phyloP scores from a whole-genome alignment of 2,888 invertebrate genomes.

The Torymus tubicola region DNA sequence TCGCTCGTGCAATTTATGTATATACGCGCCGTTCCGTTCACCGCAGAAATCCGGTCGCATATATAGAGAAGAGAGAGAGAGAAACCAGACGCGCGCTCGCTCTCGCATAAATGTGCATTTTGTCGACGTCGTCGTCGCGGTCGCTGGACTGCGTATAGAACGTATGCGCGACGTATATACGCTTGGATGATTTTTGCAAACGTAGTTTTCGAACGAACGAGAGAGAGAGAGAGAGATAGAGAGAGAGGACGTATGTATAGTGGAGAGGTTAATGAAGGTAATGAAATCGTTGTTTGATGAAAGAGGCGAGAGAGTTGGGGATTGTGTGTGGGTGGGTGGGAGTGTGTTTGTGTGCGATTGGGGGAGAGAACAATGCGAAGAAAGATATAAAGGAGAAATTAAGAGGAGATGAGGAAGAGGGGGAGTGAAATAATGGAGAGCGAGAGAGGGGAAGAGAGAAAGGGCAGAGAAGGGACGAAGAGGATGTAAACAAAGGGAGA shows the following conservation, averaged over 20 bases:
- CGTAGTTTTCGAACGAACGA: no score
- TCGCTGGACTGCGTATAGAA: no score
- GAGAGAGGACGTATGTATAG: no score
- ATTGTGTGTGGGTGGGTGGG: no score
- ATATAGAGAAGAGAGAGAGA: not conserved
- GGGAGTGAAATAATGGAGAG: not conserved
- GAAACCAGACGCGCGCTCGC: constrained; percentile 30
- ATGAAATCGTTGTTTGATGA: not conserved
- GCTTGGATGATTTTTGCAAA: no score
- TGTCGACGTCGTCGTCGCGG: constrained; percentile 39
- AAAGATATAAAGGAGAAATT: constrained; percentile 10
- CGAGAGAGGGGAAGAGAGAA: not conserved
- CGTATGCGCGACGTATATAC: no score
- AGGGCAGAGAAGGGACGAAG: not conserved
- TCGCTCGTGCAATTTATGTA: not conserved
- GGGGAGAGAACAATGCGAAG: not conserved
- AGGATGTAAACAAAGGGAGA: constrained; percentile 3
- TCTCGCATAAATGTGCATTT: constrained; percentile 46
- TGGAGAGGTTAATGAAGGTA: not conserved
- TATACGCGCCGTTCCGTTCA: constrained; percentile 25
- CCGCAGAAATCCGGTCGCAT: constrained; percentile 54
- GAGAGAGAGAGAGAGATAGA: no score
- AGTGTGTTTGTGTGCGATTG: no score
- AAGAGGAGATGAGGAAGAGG: not conserved
- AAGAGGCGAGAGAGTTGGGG: not conserved